Evolutionary conservation across 2,888 invertebrate species (phyloP).

Genomic region (Cryptus viduatorius): DNA sequence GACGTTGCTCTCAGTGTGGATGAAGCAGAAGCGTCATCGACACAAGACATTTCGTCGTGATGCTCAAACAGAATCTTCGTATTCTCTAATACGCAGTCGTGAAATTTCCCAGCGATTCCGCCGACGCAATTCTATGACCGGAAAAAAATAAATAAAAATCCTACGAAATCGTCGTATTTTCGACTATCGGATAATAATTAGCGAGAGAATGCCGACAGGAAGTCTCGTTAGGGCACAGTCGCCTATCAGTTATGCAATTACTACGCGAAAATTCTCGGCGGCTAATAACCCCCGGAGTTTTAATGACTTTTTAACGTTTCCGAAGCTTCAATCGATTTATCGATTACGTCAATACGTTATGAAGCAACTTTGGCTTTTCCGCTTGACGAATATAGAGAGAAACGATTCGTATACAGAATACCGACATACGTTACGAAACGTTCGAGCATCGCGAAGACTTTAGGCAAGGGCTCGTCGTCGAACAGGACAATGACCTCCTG

Average conservation of each 20-base stretch:
- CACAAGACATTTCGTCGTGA: background rate
- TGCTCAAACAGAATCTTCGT: background rate
- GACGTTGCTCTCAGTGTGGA: constrained; percentile 63
- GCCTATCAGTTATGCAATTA: constrained; percentile 50
- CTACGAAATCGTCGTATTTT: background rate
- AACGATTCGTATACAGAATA: background rate
- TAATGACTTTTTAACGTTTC: constrained; percentile 49
- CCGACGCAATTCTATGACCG: too few species aligned
- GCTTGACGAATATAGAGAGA: background rate
- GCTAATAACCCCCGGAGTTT: constrained; percentile 59
- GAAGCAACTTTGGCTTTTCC: background rate
- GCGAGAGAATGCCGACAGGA: constrained; percentile 30
- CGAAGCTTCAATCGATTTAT: constrained; percentile 23
- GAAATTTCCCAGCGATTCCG: constrained; percentile 1
- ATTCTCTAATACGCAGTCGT: background rate
- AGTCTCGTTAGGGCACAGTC: constrained; percentile 56
- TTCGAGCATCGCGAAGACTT: constrained; percentile 70
- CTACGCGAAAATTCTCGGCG: constrained; percentile 65
- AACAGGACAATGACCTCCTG: constrained; percentile 79
- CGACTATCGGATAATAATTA: constrained; percentile 49
- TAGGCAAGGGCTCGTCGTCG: constrained; percentile 74
- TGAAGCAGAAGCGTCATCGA: constrained; percentile 15
- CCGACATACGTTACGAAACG: constrained; percentile 64
- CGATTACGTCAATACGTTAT: constrained; percentile 32
- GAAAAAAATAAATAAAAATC: background rate